phyloP scores from a whole-genome alignment of 35 echinoderm and acorn worm species.

The Ptychodera flava region DNA sequence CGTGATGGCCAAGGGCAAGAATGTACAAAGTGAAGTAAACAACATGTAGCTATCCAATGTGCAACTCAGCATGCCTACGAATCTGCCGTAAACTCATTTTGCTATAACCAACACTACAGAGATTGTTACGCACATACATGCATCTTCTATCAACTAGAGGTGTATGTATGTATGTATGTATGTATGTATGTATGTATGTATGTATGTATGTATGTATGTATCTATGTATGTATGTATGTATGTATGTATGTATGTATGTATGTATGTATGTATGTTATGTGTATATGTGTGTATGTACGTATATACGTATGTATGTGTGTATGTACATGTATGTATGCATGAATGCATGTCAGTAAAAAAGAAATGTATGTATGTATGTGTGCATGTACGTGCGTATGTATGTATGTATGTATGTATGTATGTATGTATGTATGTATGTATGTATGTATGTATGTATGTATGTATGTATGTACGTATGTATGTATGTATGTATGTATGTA shows the following conservation, averaged over 20 bases:
- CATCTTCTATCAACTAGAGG: no score
- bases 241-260: not conserved
- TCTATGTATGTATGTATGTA: not conserved
- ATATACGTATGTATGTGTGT: slow-evolving; percentile 24
- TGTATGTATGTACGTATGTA: slow-evolving; percentile 21
- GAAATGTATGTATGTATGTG: slow-evolving; percentile 2
- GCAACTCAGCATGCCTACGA: no score
- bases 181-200: not conserved
- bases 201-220: not conserved
- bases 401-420: slow-evolving; percentile 25
- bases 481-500: slow-evolving; percentile 14
- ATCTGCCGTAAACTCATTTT: no score
- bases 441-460: slow-evolving; percentile 17
- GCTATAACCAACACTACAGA: no score
- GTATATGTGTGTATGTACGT: slow-evolving; percentile 14
- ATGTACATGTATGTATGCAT: slow-evolving; percentile 13
- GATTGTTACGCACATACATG: not conserved
- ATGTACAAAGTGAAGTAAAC: no score
- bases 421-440: slow-evolving; percentile 23
- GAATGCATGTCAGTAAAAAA: slow-evolving; percentile 3
- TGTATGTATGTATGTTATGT: slow-evolving; percentile 11
- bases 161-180: not conserved
- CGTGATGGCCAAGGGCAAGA: no score
- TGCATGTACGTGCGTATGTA: slow-evolving; percentile 4
- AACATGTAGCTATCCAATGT: no score